Base-by-base conservation (phyloP, 2,888 invertebrate genomes). In the Micropterix aruncella region DNA sequence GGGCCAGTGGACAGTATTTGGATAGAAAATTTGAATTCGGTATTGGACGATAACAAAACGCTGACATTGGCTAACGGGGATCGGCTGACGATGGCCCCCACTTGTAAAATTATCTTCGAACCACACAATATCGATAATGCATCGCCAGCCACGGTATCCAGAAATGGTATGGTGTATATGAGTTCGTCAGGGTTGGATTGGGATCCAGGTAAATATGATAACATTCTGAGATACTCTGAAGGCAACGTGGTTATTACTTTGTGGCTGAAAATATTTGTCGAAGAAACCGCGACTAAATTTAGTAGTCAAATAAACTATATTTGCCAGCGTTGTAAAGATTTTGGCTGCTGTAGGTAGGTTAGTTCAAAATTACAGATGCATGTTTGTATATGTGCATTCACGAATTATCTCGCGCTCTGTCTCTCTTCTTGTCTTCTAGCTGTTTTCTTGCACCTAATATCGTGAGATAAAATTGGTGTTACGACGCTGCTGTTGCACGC, bases 41-140 rank as follows among this genome's bases (percentile, higher is more conserved):
- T 96, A 0, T 69, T 96, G 42, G 96, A 96, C 62, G 96, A 96
- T 56, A 96, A 96, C 59, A 92, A 91, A 67, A 94, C 93, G 1
- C 65, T 96, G 52, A 96, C 95, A 0, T 64, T 96, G 52, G 95
- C 95, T 3, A 96, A 96, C 57, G 92, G 96, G 3, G 96, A 96
- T 67, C 79, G 96, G 19, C 73, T 96, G 44, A 82, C 90, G 0
- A 96, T 96, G 95, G 83, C 94, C 0, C 83, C 91, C 0, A 86
- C 84, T 7, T 93, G 92, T 46, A 96, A 96, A 67, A 89, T 96
- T 45, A 89, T 96, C 53, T 96, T 96, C 60, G 96, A 96, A 59
- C 94, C 95, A 0, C 92, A 95, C 61, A 95, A 95, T 60, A 93
- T 96, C 48, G 95, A 96, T 59, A 96, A 96, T 58, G 96, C 96